Evolutionary conservation across 2,888 invertebrate species (phyloP), one percentile per base, ranked within the genome.

Genomic region (Xestoiulus laeticollis): DNA sequence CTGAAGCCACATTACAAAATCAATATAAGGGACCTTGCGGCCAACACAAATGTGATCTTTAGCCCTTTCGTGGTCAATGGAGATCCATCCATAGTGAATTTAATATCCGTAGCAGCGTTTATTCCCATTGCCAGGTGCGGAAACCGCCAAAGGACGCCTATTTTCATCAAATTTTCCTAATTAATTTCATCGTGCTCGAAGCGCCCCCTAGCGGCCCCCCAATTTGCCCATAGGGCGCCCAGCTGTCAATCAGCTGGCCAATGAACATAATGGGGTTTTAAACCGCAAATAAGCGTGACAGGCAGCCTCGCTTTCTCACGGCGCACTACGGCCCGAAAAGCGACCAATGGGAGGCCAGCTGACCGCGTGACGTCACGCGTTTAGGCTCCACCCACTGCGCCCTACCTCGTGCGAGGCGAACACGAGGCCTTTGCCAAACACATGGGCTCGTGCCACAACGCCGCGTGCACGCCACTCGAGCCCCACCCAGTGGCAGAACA

Each of bases 191-290:
- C 48, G 48, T 4, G 5, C n/a, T 59, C n/a, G 10, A 8, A 12
- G 68, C 68, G 68, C 68, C 68, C 68, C 68, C 68, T 68, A 26
- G 26, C 68, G 26, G 1, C 68, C 4, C 68, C 12, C 68, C 12
- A 22, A n/a, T 68, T 68, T 68, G 68, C 68, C 68, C 68, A 68
- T 68, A 68, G 68, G 68, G 68, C 68, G 19, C 68, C 26, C 68
- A 68, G 68, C 68, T 68, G 68, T 68, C 68, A 68, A 68, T 68
- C 68, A 68, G 68, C 68, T 68, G 68, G 68, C 68, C 68, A 68
- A 68, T 68, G 68, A 68, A 68, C 68, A 68, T 68, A 68, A 68
- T 68, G 68, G 26, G 68, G 8, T 26, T 5, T 12, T 22, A 22
- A 26, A 22, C 22, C 68, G 26, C 68, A 59, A 59, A 59, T 59